Evolutionary conservation across 2,113 vertebrate species (phyloP), one percentile per base, ranked within the genome.

Genomic region (Oplegnathus fasciatus): DNA sequence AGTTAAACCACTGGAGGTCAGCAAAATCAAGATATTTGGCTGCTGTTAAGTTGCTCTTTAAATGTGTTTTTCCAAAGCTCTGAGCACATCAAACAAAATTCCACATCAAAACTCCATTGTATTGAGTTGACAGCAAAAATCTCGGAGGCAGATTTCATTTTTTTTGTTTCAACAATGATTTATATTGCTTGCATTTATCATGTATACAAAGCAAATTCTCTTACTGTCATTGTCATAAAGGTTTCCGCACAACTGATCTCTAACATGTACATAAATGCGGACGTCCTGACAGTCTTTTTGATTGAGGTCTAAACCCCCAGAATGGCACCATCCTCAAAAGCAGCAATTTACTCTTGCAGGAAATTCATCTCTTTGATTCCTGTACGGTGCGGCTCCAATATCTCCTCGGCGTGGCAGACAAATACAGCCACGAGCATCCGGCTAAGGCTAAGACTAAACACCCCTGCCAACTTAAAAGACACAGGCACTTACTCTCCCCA

Each of bases 401-500:
- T 68, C 76, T 87, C 76, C 84, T 64, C 74, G 0, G 75, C 52
- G 18, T 52, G 86, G 83, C 87, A 80, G 85, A 81, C 88, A 75
- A 90, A 92, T 80, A 93, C 89, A 91, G 87, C 86, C 88, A 90
- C 84, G 8, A 87, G 87, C 91, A 62, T 52, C 62, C 66, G 6
- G 86, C 92, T 92, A 76, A 85, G 67, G 75, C 86, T 28, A 87
- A 95, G 91, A 95, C 94, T 84, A 82, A 93, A 89, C 86, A 78
- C 84, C 69, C 72, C 87, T 93, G 93, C 91, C 93, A 94, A 86
- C 89, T 60, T 82, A 71, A 78, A 77, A 88, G 92, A 93, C 92
- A 94, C 55, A 82, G 82, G 77, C 90, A 90, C 92, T 94, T 91
- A 89, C 77, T 95, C 93, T 94, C 87, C 37, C 66, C 79, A 74